phyloP scores from a whole-genome alignment of 1,140 invertebrate species.

The Orchestia grillus region DNA sequence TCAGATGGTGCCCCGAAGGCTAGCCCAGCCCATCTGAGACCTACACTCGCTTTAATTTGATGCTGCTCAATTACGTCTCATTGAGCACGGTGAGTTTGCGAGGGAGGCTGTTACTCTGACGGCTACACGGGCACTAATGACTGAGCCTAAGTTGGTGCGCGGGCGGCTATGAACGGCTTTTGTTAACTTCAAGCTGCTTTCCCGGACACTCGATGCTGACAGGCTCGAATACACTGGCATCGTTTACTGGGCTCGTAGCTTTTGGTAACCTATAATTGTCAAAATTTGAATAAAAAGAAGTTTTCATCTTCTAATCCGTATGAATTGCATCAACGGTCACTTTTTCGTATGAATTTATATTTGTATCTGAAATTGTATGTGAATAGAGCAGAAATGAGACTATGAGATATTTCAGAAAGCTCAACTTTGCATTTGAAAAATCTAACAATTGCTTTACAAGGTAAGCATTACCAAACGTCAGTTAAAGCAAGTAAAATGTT shows the following conservation, averaged over 20 bases:
- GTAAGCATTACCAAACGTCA: no score
- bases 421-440: no score
- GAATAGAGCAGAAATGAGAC: no score
- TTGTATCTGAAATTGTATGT: no score
- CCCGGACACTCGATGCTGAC: not conserved
- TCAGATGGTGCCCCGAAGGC: not conserved
- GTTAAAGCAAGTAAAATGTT: no score
- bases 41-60: not conserved
- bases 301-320: no score
- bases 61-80: not conserved
- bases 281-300: not conserved
- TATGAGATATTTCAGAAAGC: no score
- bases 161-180: not conserved
- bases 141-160: not conserved
- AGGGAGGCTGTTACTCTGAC: not conserved
- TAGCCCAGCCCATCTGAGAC: not conserved
- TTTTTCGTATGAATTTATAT: no score
- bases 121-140: not conserved
- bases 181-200: not conserved
- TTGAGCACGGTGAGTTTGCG: not conserved
- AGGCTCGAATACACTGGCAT: not conserved
- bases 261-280: not conserved
- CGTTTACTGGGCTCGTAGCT: not conserved
- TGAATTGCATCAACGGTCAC: no score
- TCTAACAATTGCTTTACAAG: no score